Percentiles rank a stretch among this genome's conserved stretches.
phyloP scores from a whole-genome alignment of 30 jellyfish, hydroid and myxozoan genomes.

The Turritopsis rubra region DNA sequence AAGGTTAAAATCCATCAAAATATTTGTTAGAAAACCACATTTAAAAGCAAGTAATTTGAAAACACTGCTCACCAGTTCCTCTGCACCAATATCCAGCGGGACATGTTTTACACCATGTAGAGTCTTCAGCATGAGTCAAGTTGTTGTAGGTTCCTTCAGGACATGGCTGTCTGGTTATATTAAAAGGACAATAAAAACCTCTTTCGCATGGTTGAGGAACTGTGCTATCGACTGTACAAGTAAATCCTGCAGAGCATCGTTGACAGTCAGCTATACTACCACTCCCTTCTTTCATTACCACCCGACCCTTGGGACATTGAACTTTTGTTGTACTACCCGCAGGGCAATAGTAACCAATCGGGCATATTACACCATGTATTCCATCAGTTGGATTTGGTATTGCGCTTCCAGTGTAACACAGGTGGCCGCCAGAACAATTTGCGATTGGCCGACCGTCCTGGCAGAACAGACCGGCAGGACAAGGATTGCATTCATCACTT shows the following conservation, averaged over 20 bases:
- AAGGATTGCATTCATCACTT: conserved; percentile 69
- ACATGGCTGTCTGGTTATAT: conserved; percentile 25
- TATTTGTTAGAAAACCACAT: background rate
- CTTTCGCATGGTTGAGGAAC: conserved; percentile 37
- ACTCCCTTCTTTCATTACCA: conserved; percentile 48
- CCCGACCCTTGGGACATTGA: conserved; percentile 91
- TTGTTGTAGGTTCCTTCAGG: conserved; percentile 28
- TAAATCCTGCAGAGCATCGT: conserved; percentile 89
- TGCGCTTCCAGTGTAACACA: conserved; percentile 55
- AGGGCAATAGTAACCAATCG: conserved; percentile 89
- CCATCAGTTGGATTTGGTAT: conserved; percentile 76
- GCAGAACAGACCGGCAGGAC: conserved; percentile 74
- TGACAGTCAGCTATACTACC: conserved; percentile 68
- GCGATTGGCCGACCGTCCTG: conserved; percentile 72
- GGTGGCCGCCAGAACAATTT: conserved; percentile 65
- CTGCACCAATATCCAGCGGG: conserved; percentile 90
- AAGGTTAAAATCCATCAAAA: no score
- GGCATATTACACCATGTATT: conserved; percentile 48
- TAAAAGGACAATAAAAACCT: conserved; percentile 40
- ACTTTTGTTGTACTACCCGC: conserved; percentile 67
- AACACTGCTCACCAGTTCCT: conserved; percentile 5
- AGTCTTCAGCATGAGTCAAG: conserved; percentile 53
- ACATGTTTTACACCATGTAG: conserved; percentile 46
- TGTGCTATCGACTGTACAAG: conserved; percentile 46
- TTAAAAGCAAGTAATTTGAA: no score